phyloP scores from a whole-genome alignment of 2,113 vertebrate species.

The Marmota flaviventris region DNA sequence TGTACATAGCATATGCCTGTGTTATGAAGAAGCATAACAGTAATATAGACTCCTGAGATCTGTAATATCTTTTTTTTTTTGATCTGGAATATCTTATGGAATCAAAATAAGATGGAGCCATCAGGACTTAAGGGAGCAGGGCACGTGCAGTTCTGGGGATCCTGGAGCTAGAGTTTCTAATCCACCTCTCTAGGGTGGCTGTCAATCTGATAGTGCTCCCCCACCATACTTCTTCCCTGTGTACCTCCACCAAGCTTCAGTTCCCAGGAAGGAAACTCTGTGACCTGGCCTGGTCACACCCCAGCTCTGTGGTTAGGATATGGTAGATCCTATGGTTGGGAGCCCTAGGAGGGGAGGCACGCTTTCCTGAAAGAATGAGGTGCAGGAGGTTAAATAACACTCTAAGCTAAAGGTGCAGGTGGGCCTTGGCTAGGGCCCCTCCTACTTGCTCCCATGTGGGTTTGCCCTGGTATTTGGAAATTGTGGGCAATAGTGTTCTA shows the following conservation, averaged over 20 bases:
- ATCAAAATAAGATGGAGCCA: not conserved
- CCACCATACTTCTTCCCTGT: not conserved
- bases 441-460: not conserved
- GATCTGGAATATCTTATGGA: not conserved
- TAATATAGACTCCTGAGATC: not conserved
- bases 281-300: not conserved
- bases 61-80: no score
- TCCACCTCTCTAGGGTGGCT: not conserved
- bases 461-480: not conserved
- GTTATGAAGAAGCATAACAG: not conserved
- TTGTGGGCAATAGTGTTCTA: not conserved
- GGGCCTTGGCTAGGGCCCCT: not conserved
- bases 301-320: not conserved
- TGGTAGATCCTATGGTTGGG: no score
- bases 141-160: not conserved
- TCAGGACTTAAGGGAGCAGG: not conserved
- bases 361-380: not conserved
- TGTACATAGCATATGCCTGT: accelerated
- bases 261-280: not conserved
- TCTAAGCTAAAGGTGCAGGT: not conserved
- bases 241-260: not conserved
- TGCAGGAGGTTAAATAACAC: not conserved
- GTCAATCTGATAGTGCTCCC: not conserved
- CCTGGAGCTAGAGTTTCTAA: not conserved
- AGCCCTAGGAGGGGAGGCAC: not conserved